phyloP scores from a whole-genome alignment of 2,113 vertebrate species.

The Furnarius figulus region DNA sequence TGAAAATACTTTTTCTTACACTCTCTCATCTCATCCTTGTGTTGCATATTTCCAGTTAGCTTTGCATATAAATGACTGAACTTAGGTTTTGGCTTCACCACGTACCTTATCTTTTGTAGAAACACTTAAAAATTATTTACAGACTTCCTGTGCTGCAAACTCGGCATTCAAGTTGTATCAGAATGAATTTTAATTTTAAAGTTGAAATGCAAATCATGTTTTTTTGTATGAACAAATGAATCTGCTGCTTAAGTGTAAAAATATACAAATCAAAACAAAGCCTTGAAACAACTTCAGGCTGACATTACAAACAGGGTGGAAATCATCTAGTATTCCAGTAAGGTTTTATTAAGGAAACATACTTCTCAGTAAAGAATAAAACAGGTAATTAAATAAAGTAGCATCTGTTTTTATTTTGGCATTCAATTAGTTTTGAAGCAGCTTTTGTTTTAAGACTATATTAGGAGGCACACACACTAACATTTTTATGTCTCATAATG shows the following conservation, averaged over 20 bases:
- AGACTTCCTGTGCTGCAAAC: not conserved
- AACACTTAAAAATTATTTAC: not conserved
- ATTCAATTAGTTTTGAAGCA: not conserved
- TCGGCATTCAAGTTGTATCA: not conserved
- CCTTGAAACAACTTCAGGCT: not conserved
- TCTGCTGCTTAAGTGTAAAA: not conserved
- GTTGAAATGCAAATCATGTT: not conserved
- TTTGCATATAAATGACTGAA: not conserved
- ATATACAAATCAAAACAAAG: not conserved
- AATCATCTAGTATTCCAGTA: not conserved
- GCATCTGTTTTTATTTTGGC: not conserved
- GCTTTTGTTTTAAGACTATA: not conserved
- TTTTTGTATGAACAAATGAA: not conserved
- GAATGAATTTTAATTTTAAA: constrained; percentile 19
- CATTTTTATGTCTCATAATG: not conserved
- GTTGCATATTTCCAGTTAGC: not conserved
- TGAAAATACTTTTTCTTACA: not conserved
- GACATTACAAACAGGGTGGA: not conserved
- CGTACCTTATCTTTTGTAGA: not conserved
- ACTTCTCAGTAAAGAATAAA: constrained; percentile 31
- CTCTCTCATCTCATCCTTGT: not conserved
- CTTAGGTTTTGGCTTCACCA: not conserved
- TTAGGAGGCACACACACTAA: not conserved
- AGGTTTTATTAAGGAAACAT: not conserved
- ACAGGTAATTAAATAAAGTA: not conserved